Evolutionary conservation across 1,140 invertebrate species (phyloP), one percentile per base, ranked within the genome.

Genomic region (Oscheius sp.): DNA sequence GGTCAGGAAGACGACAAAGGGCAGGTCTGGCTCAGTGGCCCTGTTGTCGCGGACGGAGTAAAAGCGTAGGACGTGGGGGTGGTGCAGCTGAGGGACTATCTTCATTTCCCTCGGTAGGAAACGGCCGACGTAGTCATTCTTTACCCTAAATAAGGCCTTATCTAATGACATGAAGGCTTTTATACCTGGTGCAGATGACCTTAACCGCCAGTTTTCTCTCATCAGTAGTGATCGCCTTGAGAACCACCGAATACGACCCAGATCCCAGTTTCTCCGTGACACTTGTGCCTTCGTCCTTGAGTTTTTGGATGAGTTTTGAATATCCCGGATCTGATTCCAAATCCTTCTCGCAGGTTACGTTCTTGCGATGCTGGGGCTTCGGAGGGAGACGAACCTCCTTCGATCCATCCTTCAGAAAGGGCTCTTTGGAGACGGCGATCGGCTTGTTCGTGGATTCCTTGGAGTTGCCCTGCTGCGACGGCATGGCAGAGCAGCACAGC

Each of bases 41-140:
- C 89, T 85, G 2, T 86, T 85, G 82, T 89, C 88, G 7, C 83
- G 75, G 52, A 89, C 75, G 35, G 77, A 74, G n/a, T 84, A 83
- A 23, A 78, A 70, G 29, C 49, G 31, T 26, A 89, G 82, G 49
- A 90, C 88, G 80, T 90, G 86, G 1, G 87, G 87, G 82, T 90
- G 89, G 15, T 85, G 76, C 36, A 90, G 78, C 34, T 77, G 73
- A n/a, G 84, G 83, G 79, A 89, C 84, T 23, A 89, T 87, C 31
- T 86, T 84, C 20, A 90, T 79, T 85, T 91, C 90, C 45, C 89
- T 82, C 2, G 89, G 90, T 58, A 90, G 82, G 83, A 89, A 91
- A 77, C 88, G 89, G 32, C 84, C 83, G n/a, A 90, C 87, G 78
- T 91, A 91, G 78, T 92, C 90, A 75, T 90, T 89, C 0, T 90